phyloP scores from a whole-genome alignment of 2,888 invertebrate species.

The Drosophila nr. medialis region DNA sequence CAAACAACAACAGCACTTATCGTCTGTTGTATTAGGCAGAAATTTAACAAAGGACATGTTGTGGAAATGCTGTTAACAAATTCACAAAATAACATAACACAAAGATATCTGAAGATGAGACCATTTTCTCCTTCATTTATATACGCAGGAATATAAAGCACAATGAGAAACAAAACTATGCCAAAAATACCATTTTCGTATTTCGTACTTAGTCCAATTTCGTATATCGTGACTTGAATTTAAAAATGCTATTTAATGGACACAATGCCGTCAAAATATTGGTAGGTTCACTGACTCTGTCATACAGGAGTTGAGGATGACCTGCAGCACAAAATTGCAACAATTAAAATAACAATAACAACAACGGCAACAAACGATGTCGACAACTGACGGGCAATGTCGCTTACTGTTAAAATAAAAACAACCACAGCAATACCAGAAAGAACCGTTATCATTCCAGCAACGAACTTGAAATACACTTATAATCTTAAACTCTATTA shows the following conservation, averaged over 20 bases:
- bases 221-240: conserved; percentile 42
- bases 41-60: background rate
- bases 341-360: conserved; percentile 48
- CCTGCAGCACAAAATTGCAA: conserved; percentile 50
- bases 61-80: background rate
- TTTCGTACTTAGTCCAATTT: conserved; percentile 28
- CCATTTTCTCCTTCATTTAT: background rate
- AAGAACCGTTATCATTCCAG: background rate
- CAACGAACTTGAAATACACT: conserved; percentile 13
- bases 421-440: conserved; percentile 12
- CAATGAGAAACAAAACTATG: background rate
- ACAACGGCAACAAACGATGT: conserved; percentile 14
- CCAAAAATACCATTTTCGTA: conserved; percentile 7
- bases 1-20: background rate
- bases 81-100: background rate
- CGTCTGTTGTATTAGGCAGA: background rate
- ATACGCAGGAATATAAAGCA: background rate
- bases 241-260: conserved; percentile 19
- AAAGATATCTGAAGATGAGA: background rate
- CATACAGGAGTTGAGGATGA: conserved; percentile 6
- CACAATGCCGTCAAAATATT: conserved; percentile 30
- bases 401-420: conserved; percentile 44
- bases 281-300: conserved; percentile 19
- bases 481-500: background rate
- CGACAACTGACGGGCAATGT: conserved; percentile 53